These are phyloP conservation scores for Cyclura pinguis DNA, from an alignment of 2,797 vertebrate species.

Conservation along the genomic window DNA sequence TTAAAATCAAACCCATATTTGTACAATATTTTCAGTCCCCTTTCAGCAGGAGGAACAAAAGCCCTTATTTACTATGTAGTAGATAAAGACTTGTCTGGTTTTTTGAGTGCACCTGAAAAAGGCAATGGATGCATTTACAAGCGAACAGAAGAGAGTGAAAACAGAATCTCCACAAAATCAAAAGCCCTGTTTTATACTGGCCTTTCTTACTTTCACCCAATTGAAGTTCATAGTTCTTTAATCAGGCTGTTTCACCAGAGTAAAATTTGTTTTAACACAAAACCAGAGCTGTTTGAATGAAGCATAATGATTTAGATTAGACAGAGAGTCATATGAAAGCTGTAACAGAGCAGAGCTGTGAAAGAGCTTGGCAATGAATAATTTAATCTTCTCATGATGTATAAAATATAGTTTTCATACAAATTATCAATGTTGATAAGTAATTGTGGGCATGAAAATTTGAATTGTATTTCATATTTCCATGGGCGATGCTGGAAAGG, in stretches of 20 bases:
- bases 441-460: slow-evolving; percentile 56
- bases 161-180: neutral
- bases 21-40: neutral
- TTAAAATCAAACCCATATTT: neutral
- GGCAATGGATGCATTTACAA: neutral
- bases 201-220: slow-evolving; percentile 11
- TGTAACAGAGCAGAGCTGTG: slow-evolving; percentile 34
- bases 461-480: slow-evolving; percentile 62
- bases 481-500: slow-evolving; percentile 54
- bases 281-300: slow-evolving; percentile 38
- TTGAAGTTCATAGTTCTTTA: neutral
- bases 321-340: slow-evolving; percentile 43
- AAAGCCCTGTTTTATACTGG: neutral
- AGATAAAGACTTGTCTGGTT: neutral
- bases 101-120: neutral
- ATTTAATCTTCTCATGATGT: slow-evolving; percentile 47
- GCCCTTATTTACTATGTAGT: neutral
- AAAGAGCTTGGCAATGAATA: slow-evolving; percentile 50
- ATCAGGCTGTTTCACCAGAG: neutral
- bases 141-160: neutral
- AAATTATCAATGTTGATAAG: slow-evolving; percentile 60
- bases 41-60: too few species aligned
- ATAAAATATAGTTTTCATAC: slow-evolving; percentile 57
- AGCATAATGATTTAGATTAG: slow-evolving; percentile 57
- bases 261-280: slow-evolving; percentile 6